A percentile compares a stretch with the other conserved stretches of the same genome.
These are phyloP conservation scores for Triplophysa dalaica DNA, from an alignment of 2,113 vertebrate genomes.

Conservation along the genomic window DNA sequence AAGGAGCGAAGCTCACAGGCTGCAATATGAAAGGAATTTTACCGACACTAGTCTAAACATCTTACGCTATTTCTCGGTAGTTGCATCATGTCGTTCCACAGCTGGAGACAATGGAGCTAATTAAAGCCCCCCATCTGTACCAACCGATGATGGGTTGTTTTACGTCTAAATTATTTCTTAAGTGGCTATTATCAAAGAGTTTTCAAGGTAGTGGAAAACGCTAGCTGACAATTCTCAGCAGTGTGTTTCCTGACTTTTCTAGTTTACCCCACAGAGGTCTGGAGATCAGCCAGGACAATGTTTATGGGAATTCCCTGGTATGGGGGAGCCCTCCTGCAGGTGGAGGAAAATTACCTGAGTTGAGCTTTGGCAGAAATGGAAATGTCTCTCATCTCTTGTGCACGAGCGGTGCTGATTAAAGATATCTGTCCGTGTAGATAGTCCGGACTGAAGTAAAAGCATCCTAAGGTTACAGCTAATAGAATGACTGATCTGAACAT, in stretches of 20 bases:
- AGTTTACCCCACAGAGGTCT: slow-evolving; percentile 57
- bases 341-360: background rate
- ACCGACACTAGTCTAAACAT: slow-evolving; percentile 9
- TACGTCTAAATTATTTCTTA: slow-evolving; percentile 57
- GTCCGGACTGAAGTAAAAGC: background rate
- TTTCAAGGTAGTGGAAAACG: slow-evolving; percentile 35
- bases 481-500: slow-evolving; percentile 27
- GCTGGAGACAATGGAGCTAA: slow-evolving; percentile 5
- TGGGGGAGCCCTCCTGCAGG: slow-evolving; percentile 52
- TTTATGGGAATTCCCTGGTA: slow-evolving; percentile 69
- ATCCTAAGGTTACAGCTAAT: slow-evolving; percentile 4
- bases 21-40: slow-evolving; percentile 36
- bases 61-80: slow-evolving; percentile 48
- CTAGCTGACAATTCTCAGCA: slow-evolving; percentile 60
- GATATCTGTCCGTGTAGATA: background rate
- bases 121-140: slow-evolving; percentile 26
- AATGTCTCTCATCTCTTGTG: slow-evolving; percentile 19
- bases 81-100: slow-evolving; percentile 53
- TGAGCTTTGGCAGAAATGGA: slow-evolving; percentile 48
- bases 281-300: slow-evolving; percentile 63
- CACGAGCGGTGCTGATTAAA: background rate
- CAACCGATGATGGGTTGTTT: slow-evolving; percentile 18
- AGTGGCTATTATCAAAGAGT: slow-evolving; percentile 51
- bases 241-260: slow-evolving; percentile 62
- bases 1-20: slow-evolving; percentile 38